Conservation (phyloP, 2,888 invertebrate genomes). For the Ichneumon xanthorius region DNA sequence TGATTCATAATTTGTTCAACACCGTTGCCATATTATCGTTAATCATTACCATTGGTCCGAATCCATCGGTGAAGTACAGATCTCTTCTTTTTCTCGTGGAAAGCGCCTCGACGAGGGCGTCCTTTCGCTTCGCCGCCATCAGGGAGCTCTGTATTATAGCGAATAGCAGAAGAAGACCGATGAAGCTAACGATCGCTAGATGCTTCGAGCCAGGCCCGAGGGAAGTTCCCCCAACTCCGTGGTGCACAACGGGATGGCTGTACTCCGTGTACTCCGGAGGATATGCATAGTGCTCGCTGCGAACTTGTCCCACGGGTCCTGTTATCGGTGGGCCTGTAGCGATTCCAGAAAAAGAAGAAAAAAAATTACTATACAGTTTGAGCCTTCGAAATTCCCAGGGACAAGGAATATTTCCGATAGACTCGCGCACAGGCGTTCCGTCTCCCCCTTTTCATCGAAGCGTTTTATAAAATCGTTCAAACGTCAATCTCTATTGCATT, state of each 20-base stretch:
- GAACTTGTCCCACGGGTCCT: constrained; percentile 67
- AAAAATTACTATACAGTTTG: neutral
- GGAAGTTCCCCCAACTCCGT: constrained; percentile 71
- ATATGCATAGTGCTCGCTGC: constrained; percentile 74
- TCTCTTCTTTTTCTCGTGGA: constrained; percentile 79
- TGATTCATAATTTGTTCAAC: neutral
- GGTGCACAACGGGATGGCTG: constrained; percentile 70
- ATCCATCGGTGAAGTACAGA: constrained; percentile 69
- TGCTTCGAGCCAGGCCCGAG: constrained; percentile 79
- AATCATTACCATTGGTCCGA: constrained; percentile 73
- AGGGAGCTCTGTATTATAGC: constrained; percentile 83
- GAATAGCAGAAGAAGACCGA: constrained; percentile 82
- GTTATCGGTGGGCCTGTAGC: constrained; percentile 42
- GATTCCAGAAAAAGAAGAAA: neutral
- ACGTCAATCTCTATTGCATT: constrained; percentile 36
- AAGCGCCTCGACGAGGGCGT: constrained; percentile 78
- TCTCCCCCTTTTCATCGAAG: constrained; percentile 8
- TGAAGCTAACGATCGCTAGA: constrained; percentile 82
- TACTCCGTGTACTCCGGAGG: constrained; percentile 72
- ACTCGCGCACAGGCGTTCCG: neutral
- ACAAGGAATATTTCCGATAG: constrained; percentile 28
- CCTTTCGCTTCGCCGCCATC: constrained; percentile 77
- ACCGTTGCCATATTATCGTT: neutral
- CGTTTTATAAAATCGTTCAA: constrained; percentile 24
- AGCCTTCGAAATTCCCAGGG: neutral